Evolutionary conservation across 2,888 invertebrate species (phyloP), one percentile per base, ranked within the genome.

Genomic region (Sphaerophoria rueppellii): DNA sequence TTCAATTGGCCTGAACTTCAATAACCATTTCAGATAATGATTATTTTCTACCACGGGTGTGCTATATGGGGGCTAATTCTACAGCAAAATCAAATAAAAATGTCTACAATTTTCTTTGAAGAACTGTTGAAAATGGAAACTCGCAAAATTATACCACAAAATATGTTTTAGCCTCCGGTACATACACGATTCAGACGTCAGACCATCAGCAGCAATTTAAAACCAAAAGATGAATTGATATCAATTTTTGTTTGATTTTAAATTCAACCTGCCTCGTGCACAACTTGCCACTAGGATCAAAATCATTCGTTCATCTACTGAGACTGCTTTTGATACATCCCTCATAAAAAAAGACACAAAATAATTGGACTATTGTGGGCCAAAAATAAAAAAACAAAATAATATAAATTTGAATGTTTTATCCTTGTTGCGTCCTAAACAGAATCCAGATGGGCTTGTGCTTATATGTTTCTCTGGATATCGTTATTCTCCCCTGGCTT

Each of bases 211-310:
- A 40, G 40, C 40, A 40, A 40, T 40, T 40, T 4, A 6, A 40
- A 40, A 79, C 77, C 73, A 83, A 24, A 24, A 85, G 86, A 87
- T 87, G 77, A 81, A 87, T 87, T 81, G 82, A 74, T 86, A 86
- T 75, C 77, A 82, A 67, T 82, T 58, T 87, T 87, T 82, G 79
- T 86, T 87, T 87, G 87, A 24, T 86, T 87, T 87, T 82, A 81
- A 81, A 81, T 77, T 60, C 76, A 58, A 55, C 73, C 57, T 73
- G 75, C 9, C 7, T 67, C 71, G 71, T 71, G 76, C 40, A 7
- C 50, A 73, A 14, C 7, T 6, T 50, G 6, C 67, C 61, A 73
- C 77, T 3, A 65, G 73, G 69, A 82, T 78, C 78, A 69, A 46
- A 73, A 82, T 82, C 82, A 82, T 78, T 78, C 82, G 69, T 70